Evolutionary conservation across 2,888 invertebrate species (phyloP).

Genomic region (Leptinotarsa peninsularis): DNA sequence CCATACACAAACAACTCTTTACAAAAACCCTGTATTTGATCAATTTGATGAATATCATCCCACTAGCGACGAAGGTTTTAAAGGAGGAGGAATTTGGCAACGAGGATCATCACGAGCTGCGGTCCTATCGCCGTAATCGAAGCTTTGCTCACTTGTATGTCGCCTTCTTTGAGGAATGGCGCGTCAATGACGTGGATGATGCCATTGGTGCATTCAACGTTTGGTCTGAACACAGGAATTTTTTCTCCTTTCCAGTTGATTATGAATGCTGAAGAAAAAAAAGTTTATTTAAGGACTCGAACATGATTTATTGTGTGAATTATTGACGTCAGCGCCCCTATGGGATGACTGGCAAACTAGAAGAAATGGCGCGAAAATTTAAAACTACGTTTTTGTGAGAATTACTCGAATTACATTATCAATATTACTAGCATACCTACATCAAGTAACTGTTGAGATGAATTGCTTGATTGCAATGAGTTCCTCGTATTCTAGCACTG

Average conservation of each 20-base stretch:
- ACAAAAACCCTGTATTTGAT: conserved; percentile 40
- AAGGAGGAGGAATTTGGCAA: conserved; percentile 58
- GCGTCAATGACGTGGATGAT: conserved; percentile 94
- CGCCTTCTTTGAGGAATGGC: conserved; percentile 86
- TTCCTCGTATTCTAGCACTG: no score
- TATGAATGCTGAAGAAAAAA: conserved; percentile 76
- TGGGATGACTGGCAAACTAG: no score
- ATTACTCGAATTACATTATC: no score
- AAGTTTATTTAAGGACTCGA: no score
- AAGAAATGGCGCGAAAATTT: no score
- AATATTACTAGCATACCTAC: no score
- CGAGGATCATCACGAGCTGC: conserved; percentile 63
- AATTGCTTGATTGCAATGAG: no score
- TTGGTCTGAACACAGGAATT: conserved; percentile 88
- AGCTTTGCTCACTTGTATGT: conserved; percentile 77
- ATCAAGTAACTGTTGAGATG: no score
- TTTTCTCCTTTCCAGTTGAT: conserved; percentile 87
- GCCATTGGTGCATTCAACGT: conserved; percentile 95
- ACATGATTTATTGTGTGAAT: no score
- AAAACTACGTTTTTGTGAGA: no score
- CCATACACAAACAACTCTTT: conserved; percentile 27
- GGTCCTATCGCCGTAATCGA: conserved; percentile 55
- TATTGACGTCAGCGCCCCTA: no score
- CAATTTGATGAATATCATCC: conserved; percentile 20
- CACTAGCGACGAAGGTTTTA: conserved; percentile 43